Evolutionary conservation across 2,797 vertebrate genomes (phyloP).

Genomic region (Enteromius treurensis): DNA sequence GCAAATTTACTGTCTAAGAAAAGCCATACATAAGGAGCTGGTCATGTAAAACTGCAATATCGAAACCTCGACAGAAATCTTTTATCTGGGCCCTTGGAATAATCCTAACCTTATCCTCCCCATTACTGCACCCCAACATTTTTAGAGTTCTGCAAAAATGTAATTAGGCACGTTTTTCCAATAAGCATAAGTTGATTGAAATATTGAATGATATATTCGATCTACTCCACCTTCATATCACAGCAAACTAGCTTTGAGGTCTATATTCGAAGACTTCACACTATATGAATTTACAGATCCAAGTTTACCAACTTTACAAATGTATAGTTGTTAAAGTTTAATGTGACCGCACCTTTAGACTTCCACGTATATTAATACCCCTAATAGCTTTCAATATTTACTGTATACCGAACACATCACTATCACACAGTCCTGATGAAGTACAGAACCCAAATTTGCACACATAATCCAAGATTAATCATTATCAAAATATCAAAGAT

Average conservation of each 20-base stretch:
- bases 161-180: neutral
- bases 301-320: neutral
- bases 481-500: slow-evolving; percentile 8
- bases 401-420: slow-evolving; percentile 7
- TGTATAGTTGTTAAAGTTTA: neutral
- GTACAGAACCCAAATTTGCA: slow-evolving; percentile 14
- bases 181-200: neutral
- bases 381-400: neutral
- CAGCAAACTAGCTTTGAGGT: neutral
- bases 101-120: neutral
- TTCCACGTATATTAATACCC: neutral
- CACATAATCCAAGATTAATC: neutral
- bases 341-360: slow-evolving; percentile 21
- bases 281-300: neutral
- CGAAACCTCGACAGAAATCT: neutral
- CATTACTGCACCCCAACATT: neutral
- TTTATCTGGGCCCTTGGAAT: neutral
- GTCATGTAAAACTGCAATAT: neutral
- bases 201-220: neutral
- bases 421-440: slow-evolving; percentile 32
- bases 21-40: neutral
- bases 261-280: neutral
- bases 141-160: neutral
- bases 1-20: neutral
- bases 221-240: neutral